Percentiles rank a stretch among this genome's conserved stretches.
Evolutionary conservation across 1,140 invertebrate species (phyloP).

Genomic region (Vanessa atalanta): DNA sequence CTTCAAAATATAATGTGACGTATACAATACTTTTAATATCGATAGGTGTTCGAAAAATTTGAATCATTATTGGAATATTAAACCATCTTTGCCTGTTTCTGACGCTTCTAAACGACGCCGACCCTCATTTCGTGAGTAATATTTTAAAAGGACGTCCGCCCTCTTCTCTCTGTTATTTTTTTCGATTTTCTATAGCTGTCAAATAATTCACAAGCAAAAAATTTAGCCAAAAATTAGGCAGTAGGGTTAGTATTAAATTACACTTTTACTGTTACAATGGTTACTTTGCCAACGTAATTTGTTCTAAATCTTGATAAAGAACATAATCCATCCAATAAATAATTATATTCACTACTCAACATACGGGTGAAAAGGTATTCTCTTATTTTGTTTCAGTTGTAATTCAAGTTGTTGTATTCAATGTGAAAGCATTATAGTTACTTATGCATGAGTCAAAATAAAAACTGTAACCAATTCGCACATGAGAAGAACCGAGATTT

Average conservation of each 20-base stretch:
- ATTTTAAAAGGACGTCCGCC: conserved; percentile 25
- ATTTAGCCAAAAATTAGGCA: not conserved
- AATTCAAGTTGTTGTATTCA: not conserved
- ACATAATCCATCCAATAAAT: too few relatives aligned
- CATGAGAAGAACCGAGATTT: not conserved
- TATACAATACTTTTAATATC: not conserved
- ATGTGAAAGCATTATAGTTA: too few relatives aligned
- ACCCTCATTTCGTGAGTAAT: conserved; percentile 30
- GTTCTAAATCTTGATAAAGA: too few relatives aligned
- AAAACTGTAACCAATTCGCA: not conserved
- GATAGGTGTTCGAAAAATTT: conserved; percentile 21
- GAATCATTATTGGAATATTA: conserved; percentile 31
- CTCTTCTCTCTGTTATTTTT: conserved; percentile 11
- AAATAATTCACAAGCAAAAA: conserved; percentile 6
- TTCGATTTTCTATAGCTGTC: conserved; percentile 13
- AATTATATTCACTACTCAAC: too few relatives aligned
- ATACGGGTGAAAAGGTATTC: too few relatives aligned
- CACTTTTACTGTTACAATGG: not conserved
- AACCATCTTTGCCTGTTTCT: conserved; percentile 26
- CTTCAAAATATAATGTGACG: not conserved
- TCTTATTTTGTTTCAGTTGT: not conserved
- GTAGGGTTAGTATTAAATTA: not conserved
- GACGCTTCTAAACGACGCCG: conserved; percentile 22
- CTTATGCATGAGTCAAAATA: not conserved
- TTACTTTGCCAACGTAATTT: not conserved